Conservation (phyloP, 2,888 invertebrate genomes). For the Lordiphosa andalusiaca region DNA sequence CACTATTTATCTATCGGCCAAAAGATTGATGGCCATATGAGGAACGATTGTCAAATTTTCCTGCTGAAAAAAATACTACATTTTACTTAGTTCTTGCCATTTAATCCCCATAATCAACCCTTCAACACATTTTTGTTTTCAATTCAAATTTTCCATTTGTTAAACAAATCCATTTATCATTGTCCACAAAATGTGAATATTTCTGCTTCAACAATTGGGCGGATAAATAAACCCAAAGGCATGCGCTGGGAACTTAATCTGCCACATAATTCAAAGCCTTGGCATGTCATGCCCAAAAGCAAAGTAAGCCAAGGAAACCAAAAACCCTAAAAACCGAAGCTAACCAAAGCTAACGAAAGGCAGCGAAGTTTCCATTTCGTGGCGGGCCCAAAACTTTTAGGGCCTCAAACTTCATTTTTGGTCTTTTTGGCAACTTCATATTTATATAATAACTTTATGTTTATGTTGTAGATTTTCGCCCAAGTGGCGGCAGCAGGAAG, state of each 20-base stretch:
- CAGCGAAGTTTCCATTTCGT: slow-evolving; percentile 37
- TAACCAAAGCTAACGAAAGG: slow-evolving; percentile 28
- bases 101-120: slow-evolving; percentile 25
- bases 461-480: slow-evolving; percentile 67
- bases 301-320: slow-evolving; percentile 22
- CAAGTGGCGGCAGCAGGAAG: too few species aligned
- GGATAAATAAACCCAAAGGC: slow-evolving; percentile 61
- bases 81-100: background rate
- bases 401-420: slow-evolving; percentile 13
- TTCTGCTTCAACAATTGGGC: slow-evolving; percentile 11
- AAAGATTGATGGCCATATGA: too few species aligned
- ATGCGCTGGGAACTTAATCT: slow-evolving; percentile 65
- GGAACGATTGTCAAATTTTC: too few species aligned
- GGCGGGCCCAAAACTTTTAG: slow-evolving; percentile 32
- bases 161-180: slow-evolving; percentile 30
- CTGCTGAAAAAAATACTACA: too few species aligned
- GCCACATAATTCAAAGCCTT: slow-evolving; percentile 60
- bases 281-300: slow-evolving; percentile 35
- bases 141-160: slow-evolving; percentile 6
- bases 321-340: slow-evolving; percentile 22
- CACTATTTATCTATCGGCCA: too few species aligned
- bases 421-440: slow-evolving; percentile 56
- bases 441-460: slow-evolving; percentile 74
- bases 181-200: too few species aligned
- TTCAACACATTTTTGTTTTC: slow-evolving; percentile 25